Conservation (phyloP, 2,888 invertebrate species). For the Cephus nigrinus region DNA sequence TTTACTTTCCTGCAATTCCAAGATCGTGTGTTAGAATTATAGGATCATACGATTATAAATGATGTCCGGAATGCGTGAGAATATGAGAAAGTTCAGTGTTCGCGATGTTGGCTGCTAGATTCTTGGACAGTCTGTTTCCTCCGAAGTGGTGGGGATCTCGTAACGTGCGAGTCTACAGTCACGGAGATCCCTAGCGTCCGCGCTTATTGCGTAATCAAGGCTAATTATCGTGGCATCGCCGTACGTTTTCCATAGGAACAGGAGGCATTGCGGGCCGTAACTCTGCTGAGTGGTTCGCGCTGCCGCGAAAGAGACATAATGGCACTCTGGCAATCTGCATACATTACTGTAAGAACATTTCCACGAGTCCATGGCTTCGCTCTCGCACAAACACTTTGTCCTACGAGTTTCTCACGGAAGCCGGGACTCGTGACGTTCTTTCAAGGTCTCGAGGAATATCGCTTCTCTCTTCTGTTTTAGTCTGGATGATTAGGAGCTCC, state of each 20-base stretch:
- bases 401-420: conserved; percentile 60
- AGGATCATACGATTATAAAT: not conserved
- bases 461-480: not conserved
- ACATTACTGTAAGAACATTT: conserved; percentile 42
- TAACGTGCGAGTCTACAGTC: conserved; percentile 11
- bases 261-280: conserved; percentile 23
- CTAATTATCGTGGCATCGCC: conserved; percentile 52
- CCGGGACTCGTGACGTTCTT: conserved; percentile 46
- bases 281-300: conserved; percentile 23
- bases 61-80: conserved; percentile 7
- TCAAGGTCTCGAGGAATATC: conserved; percentile 37
- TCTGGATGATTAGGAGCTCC: not conserved
- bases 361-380: not conserved
- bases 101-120: conserved; percentile 6
- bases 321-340: conserved; percentile 61
- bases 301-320: conserved; percentile 56
- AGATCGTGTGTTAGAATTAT: not conserved
- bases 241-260: conserved; percentile 43
- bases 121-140: conserved; percentile 1
- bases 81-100: conserved; percentile 4
- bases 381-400: conserved; percentile 40
- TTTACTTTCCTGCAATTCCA: not conserved
- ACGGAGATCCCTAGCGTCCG: conserved; percentile 27
- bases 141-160: conserved; percentile 4
- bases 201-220: conserved; percentile 57